Evolutionary conservation across 2,113 vertebrate genomes (phyloP).

Genomic region (Patagioenas fasciata): DNA sequence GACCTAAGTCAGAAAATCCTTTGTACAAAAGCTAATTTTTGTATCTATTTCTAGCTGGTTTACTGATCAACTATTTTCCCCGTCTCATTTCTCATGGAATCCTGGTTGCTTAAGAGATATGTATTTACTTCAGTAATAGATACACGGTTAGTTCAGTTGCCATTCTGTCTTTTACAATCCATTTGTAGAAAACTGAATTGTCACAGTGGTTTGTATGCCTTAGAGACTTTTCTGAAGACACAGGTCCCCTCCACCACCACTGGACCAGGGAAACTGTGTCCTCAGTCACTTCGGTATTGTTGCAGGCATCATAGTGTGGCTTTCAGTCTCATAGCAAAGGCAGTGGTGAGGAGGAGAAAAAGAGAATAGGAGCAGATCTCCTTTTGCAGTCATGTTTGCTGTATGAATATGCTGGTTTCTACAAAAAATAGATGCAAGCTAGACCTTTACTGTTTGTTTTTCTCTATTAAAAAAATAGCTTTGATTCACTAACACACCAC

Average conservation of each 20-base stretch:
- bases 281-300: not conserved
- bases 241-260: not conserved
- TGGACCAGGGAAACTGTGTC: not conserved
- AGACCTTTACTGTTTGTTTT: not conserved
- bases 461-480: not conserved
- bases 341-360: not conserved
- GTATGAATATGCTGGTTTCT: not conserved
- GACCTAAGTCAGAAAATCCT: not conserved
- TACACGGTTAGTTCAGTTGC: not conserved
- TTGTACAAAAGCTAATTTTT: not conserved
- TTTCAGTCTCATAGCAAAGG: not conserved
- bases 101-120: not conserved
- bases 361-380: not conserved
- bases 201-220: not conserved
- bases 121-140: not conserved
- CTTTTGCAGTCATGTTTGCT: not conserved
- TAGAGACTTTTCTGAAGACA: not conserved
- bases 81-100: not conserved
- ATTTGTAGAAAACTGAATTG: not conserved
- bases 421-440: not conserved
- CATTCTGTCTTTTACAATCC: not conserved
- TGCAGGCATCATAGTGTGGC: not conserved
- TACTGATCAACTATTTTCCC: not conserved
- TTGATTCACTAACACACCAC: not conserved
- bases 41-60: not conserved